Base-by-base conservation (phyloP, 2,888 invertebrate genomes). In the Temnothorax ravouxi region DNA sequence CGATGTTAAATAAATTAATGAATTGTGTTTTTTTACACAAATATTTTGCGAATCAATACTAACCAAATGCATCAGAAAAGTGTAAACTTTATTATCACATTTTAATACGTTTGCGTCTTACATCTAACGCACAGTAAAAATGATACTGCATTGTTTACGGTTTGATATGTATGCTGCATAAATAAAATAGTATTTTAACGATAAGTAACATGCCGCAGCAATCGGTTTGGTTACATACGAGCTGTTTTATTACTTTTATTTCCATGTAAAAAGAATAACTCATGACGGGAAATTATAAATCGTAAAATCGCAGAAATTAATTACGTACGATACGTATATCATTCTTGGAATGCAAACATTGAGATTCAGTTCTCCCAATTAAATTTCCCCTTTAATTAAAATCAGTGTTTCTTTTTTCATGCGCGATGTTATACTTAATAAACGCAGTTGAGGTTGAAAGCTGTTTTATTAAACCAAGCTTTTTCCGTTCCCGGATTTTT, bases 391-490 rank as follows among this genome's bases (percentile, higher is more conserved):
- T 25, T 38, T 38, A 8, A 66, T 71, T 50, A 18, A 80, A 13
- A 11, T 61, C 15, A 3, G 21, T 50, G 18, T 50, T 1, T 38
- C 29, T 62, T 29, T 54, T 56, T 38, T 47, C 18, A 2, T 59
- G 9, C 34, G 21, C 13, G 21, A 80, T 56, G 25, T 79, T 25
- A 72, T 72, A 80, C 18, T 80, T 80, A 59, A 59, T 72, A 79
- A 72, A 74, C 5, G 47, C 18, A 72, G 18, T 59, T 67, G 11
- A 47, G 3, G 67, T 52, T 64, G 38, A 69, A 72, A 61, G 21
- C 50, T 47, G 5, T 41, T 76, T 66, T 62, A 44, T 15, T 18
- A 15, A 79, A 18, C 13, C 25, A 34, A 71, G 11, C 1, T 44
- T 47, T 21, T 80, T 59, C 21, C 29, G 3, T 18, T 34, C 21